Base-by-base conservation (phyloP, 2,888 invertebrate genomes). In the Eupithecia tripunctaria region DNA sequence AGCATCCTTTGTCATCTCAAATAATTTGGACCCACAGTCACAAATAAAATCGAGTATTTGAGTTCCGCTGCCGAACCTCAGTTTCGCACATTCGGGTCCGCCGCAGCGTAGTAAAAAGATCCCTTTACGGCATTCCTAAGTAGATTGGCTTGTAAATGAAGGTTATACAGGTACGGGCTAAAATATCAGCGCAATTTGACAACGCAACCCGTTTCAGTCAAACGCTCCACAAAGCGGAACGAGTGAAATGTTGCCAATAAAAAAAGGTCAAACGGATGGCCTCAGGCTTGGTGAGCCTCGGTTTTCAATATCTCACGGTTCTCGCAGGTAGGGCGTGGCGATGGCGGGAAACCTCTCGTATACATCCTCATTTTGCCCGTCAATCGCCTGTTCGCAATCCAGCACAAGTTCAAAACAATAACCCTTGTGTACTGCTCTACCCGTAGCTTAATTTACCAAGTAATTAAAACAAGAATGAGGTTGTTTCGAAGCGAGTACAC, bases 161-260 rank as follows among this genome's bases (percentile, higher is more conserved):
- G 85, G 87, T 85, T 83, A 85, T 85, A 82, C 81, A 84, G 86
- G 84, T 82, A 82, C 83, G 80, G 81, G 78, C 85, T 89, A 86
- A 88, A 90, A 90, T 89, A 89, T 88, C 88, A 87, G 85, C 84
- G 88, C 88, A 89, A 91, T 91, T 91, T 91, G 90, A 91, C 90
- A 90, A 88, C 88, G 86, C 86, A 86, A 87, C 87, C 88, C 88
- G 87, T 87, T 88, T 87, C 86, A 89, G 86, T 88, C 85, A 87
- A 87, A 86, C 85, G 88, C 84, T 88, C 87, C 88, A 91, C 91
- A 91, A 90, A 88, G 90, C 87, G 88, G 87, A 88, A 88, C 90
- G 87, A 89, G 91, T 92, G 90, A 92, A 91, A 93, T 92, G 91
- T 91, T 89, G 87, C 89, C 90, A 90, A 91, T 91, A 91, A 91